Evolutionary conservation across 2,888 invertebrate species (phyloP), one percentile per base, ranked within the genome.

Genomic region (Zygothrica quintamaculata): DNA sequence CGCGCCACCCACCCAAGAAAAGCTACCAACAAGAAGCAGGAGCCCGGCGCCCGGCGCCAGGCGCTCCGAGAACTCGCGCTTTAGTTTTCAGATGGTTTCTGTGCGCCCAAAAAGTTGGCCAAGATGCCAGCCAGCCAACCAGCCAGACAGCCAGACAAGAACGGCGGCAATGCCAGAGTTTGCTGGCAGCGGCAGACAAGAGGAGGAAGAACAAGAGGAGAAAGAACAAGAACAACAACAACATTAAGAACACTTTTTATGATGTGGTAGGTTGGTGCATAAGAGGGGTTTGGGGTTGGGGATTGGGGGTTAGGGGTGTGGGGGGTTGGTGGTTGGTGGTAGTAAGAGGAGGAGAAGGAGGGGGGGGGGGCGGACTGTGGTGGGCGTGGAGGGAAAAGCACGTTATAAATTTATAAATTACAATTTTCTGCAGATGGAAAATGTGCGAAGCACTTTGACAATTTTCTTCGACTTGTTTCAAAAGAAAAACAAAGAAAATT

Each of bases 361-460:
- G 48, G 61, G 51, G n/a, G n/a, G 22, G 12, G 8, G 7, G 2
- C 22, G 51, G 12, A 13, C 58, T 37, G 52, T 22, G 59, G 71
- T 68, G 74, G 3, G 3, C 0, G n/a, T 5, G 44, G 6, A 5
- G 6, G 1, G 13, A 33, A 15, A 8, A 25, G 51, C 58, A 70
- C 73, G 82, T 88, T 88, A 89, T 89, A 89, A 89, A 89, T 89
- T 89, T 89, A 89, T 89, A 89, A 89, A 89, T 89, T 88, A 89
- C 89, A 89, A 89, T 88, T 88, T 22, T 88, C 69, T 66, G 69
- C 36, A 42, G 37, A 16, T 40, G 25, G 25, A 11, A 11, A 40
- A 12, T 12, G 59, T 42, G 52, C 25, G 42, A 36, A 34, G 53
- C 50, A 59, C 62, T 62, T 65, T 53, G 53, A 66, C 78, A 64